Evolutionary conservation across 2,113 vertebrate species (phyloP).

Genomic region (Ceyx cyanopectus): DNA sequence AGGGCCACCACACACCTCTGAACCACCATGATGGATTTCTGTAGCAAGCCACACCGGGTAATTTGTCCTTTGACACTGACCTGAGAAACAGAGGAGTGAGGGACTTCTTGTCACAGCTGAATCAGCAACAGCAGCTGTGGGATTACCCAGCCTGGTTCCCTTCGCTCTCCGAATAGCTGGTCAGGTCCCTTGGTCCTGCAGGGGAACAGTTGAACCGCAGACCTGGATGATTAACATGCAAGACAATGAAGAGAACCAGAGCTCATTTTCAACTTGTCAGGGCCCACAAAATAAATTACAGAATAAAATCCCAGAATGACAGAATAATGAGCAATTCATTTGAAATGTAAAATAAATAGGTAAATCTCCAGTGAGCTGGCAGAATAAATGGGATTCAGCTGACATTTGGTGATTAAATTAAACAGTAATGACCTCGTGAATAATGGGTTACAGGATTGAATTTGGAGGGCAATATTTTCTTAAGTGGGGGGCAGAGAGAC

Average conservation of each 20-base stretch:
- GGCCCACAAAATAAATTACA: constrained; percentile 73
- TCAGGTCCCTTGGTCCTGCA: not conserved
- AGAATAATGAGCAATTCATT: constrained; percentile 79
- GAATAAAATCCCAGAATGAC: constrained; percentile 71
- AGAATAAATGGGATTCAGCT: constrained; percentile 76
- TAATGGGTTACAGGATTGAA: constrained; percentile 42
- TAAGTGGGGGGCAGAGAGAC: constrained; percentile 5
- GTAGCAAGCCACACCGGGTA: not conserved
- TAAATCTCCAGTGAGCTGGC: constrained; percentile 73
- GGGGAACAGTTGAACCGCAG: not conserved
- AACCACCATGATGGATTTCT: not conserved
- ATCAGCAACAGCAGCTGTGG: not conserved
- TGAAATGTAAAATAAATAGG: constrained; percentile 83
- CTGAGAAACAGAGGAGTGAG: not conserved
- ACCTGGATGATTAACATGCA: constrained; percentile 43
- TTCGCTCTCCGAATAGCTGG: not conserved
- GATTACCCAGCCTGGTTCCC: not conserved
- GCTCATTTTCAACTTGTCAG: constrained; percentile 71
- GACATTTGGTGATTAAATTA: constrained; percentile 82
- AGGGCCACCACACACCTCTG: not conserved
- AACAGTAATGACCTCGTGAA: constrained; percentile 76
- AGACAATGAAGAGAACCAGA: not conserved
- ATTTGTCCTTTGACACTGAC: not conserved
- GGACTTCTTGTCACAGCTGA: not conserved
- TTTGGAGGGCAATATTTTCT: constrained; percentile 38